Evolutionary conservation across 2,797 vertebrate genomes (phyloP), one percentile per base, ranked within the genome.

Genomic region (Pachyuromys duprasi): DNA sequence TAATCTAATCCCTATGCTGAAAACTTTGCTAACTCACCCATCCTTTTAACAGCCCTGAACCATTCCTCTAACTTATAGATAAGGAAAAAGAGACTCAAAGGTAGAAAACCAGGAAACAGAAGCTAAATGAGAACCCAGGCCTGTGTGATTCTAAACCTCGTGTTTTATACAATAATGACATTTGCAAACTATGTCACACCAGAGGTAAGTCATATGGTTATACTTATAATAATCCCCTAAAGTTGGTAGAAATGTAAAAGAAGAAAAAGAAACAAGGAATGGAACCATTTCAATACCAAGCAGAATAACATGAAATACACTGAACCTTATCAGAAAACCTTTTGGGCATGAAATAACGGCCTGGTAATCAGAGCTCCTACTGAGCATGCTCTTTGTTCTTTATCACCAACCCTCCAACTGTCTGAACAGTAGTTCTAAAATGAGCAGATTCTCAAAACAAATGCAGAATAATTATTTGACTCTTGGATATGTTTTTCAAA

Each of bases 251-350:
- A 76, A 78, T 18, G 45, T 33, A 74, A 93, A 95, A 89, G 3
- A 55, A 82, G 3, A 49, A 93, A 92, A 93, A 89, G 74, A 93
- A 94, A 80, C 11, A 89, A 91, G 42, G 72, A 96, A 78, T 22
- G 20, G 8, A 94, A 86, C 22, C 14, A 83, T 93, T 82, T 87
- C 13, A 75, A 18, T 74, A 79, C 53, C 55, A 96, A 22, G 75
- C 55, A 95, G 39, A 86, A 84, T 75, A 62, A 60, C 4, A 76
- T 36, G 45, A 93, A 65, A 55, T 33, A 89, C 17, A 79, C 13
- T 45, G 60, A 18, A 63, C n/a, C 33, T 14, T 60, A 67, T 8
- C 42, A 31, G 33, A 91, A 91, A 20, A 86, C 60, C n/a, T 91
- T 62, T 89, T 8, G n/a, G 72, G 28, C 63, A 91, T 67, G 20